These are phyloP conservation scores for Sinelater perroti DNA, from an alignment of 2,888 invertebrate genomes.

Conservation along the genomic window DNA sequence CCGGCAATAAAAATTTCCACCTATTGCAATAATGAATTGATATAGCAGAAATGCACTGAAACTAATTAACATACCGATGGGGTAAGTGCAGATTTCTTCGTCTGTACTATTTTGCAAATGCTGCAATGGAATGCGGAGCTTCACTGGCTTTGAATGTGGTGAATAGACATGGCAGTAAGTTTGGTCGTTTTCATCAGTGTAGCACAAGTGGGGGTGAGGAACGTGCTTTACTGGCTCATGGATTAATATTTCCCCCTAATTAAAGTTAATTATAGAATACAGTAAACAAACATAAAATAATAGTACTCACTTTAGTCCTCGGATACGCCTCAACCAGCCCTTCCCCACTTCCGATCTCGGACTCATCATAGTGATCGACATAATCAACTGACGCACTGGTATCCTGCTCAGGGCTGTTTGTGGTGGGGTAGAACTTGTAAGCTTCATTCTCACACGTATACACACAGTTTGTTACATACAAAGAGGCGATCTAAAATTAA, in stretches of 20 bases:
- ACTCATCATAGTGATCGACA: conserved; percentile 56
- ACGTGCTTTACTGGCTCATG: conserved; percentile 15
- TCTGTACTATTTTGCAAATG: conserved; percentile 57
- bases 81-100: conserved; percentile 72
- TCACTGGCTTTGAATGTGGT: conserved; percentile 63
- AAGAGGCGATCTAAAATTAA: conserved; percentile 65
- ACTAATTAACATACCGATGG: conserved; percentile 61
- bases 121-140: conserved; percentile 65
- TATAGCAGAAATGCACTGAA: not conserved
- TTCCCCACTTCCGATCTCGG: conserved; percentile 54
- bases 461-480: conserved; percentile 74
- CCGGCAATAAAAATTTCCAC: conserved; percentile 66
- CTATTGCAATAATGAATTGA: conserved; percentile 48
- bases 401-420: conserved; percentile 45
- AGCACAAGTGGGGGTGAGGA: conserved; percentile 68
- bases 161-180: conserved; percentile 70
- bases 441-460: conserved; percentile 70
- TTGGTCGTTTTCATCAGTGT: conserved; percentile 52
- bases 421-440: conserved; percentile 36
- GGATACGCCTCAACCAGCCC: conserved; percentile 42
- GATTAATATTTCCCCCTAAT: too few relatives aligned
- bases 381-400: conserved; percentile 42
- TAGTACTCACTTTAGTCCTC: not conserved
- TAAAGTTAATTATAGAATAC: not conserved
- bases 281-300: not conserved